Evolutionary conservation across 2,888 invertebrate species (phyloP).

Genomic region (Athalia circularis): DNA sequence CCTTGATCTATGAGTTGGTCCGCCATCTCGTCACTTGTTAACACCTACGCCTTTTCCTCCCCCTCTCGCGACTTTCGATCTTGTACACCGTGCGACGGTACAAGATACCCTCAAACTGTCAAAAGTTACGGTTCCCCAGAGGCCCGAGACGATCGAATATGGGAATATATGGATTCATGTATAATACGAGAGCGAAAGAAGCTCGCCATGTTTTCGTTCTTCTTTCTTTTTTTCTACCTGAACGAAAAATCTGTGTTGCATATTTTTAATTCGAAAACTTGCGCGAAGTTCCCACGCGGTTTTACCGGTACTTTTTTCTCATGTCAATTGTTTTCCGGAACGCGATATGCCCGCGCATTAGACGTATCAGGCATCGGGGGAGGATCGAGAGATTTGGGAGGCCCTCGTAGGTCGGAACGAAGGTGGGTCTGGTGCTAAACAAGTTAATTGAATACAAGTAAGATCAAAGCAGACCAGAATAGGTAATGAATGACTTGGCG

Average conservation of each 20-base stretch:
- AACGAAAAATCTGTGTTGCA: too few relatives aligned
- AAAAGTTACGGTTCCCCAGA: conserved; percentile 37
- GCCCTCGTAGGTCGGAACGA: neutral
- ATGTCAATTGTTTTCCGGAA: too few relatives aligned
- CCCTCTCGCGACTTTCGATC: neutral
- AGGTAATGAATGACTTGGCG: conserved; percentile 53
- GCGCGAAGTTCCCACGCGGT: too few relatives aligned
- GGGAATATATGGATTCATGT: neutral
- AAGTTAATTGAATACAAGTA: conserved; percentile 56
- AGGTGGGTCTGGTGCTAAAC: conserved; percentile 49
- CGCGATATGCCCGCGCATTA: neutral
- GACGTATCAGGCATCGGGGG: neutral
- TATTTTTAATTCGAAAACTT: neutral
- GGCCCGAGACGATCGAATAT: conserved; percentile 23
- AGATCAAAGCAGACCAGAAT: conserved; percentile 53
- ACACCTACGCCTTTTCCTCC: conserved; percentile 53
- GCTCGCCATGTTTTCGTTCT: neutral
- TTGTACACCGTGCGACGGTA: neutral
- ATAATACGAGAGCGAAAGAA: neutral
- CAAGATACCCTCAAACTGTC: conserved; percentile 27
- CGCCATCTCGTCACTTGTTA: conserved; percentile 64
- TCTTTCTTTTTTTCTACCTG: neutral
- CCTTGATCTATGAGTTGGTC: conserved; percentile 66
- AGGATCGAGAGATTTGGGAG: neutral
- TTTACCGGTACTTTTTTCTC: neutral